These are phyloP conservation scores for Antedon bifida DNA, from an alignment of 35 echinoderm and acorn worm species.

Conservation along the genomic window DNA sequence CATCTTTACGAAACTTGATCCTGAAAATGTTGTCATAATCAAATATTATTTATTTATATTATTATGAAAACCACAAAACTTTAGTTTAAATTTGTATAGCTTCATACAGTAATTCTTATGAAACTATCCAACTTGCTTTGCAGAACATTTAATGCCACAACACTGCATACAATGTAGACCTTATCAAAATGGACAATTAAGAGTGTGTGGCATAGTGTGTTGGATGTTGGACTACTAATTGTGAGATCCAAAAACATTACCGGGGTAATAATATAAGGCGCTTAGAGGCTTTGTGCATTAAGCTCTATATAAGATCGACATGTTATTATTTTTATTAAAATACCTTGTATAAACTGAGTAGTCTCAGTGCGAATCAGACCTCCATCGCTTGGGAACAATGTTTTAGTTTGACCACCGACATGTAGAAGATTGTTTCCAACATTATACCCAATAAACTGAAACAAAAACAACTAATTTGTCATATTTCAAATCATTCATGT, in stretches of 20 bases:
- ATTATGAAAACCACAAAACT: neutral
- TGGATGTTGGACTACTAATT: too few relatives aligned
- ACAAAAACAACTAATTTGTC: slow-evolving; percentile 2
- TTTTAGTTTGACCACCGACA: slow-evolving; percentile 51
- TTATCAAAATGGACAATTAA: too few relatives aligned
- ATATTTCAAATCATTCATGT: neutral
- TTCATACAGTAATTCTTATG: too few relatives aligned
- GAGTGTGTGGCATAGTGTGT: too few relatives aligned
- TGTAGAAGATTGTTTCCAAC: slow-evolving; percentile 86
- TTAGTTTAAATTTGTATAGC: too few relatives aligned
- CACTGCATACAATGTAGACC: too few relatives aligned
- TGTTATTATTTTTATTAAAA: neutral
- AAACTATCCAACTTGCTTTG: too few relatives aligned
- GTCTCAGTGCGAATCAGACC: slow-evolving; percentile 71
- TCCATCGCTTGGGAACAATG: slow-evolving; percentile 70
- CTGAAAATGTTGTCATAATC: slow-evolving; percentile 1
- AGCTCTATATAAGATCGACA: too few relatives aligned
- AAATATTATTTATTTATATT: neutral
- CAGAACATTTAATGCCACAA: too few relatives aligned
- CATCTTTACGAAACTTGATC: slow-evolving; percentile 62
- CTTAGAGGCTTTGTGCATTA: too few relatives aligned
- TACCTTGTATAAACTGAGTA: slow-evolving; percentile 80
- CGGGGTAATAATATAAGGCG: too few relatives aligned
- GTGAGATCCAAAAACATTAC: too few relatives aligned
- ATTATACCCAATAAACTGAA: slow-evolving; percentile 91